Evolutionary conservation across 2,888 invertebrate genomes (phyloP), one percentile per base, ranked within the genome.

Genomic region (Stenichneumon culpator): DNA sequence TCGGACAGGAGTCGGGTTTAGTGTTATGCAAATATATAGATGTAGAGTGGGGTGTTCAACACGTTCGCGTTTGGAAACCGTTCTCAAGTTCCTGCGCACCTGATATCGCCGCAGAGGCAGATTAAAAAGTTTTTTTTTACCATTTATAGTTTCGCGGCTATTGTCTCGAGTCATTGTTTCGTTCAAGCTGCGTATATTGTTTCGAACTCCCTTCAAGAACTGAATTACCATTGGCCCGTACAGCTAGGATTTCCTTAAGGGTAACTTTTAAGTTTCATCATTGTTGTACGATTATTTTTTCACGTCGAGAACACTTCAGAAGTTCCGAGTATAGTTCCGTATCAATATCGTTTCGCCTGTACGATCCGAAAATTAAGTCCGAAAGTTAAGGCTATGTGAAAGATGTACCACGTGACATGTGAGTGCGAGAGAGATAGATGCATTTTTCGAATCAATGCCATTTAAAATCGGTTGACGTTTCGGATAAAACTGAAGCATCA

Each of bases 1-100:
- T 81, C 63, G 68, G 57, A 68, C 75, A 44, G 52, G 54, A 69
- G 50, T 74, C 32, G 39, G 68, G 74, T 81, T 81, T 69, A 63
- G 60, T 47, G 47, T 28, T 63, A 50, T 28, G 36, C 60, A 68
- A 68, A 69, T 52, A 63, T 52, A 67, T 81, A 77, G 65, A 77
- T 44, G 25, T 28, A 52, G 25, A 11, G 44, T n/a, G 47, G 69
- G 47, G 63, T 16, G 54, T 68, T 81, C 50, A 81, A 74, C 57
- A 72, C 65, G 63, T 77, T 54, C 52, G 70, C 39, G 70, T 52
- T 82, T 39, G n/a, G 44, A 75, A 63, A 50, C 75, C 69, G 36
- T 75, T 82, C 65, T 70, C 70, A 63, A 63, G 77, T 82, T 82
- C 75, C 70, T 22, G 82, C 82, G 69, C 75, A 54, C 65, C 75